A percentile compares a stretch with the other conserved stretches of the same genome.
These are phyloP conservation scores for Copidosoma aretas DNA, from an alignment of 2,888 invertebrate genomes.

Conservation along the genomic window DNA sequence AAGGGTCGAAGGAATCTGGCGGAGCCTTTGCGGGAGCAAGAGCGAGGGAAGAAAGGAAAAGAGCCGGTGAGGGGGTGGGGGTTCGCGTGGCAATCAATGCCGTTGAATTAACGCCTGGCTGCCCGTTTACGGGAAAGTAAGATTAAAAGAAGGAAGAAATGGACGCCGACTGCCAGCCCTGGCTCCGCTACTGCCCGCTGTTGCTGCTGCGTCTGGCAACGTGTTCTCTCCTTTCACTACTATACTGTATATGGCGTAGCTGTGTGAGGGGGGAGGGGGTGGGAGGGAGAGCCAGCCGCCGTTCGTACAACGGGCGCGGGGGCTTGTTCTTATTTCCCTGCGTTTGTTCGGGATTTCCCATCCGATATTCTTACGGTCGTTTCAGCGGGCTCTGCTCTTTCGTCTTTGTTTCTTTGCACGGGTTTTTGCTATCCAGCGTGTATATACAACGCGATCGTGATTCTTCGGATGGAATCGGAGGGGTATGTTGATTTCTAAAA, in stretches of 20 bases:
- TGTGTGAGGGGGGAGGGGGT: neutral
- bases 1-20: slow-evolving; percentile 15
- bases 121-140: slow-evolving; percentile 61
- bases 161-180: slow-evolving; percentile 48
- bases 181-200: neutral
- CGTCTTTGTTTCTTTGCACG: neutral
- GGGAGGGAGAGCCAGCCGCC: neutral
- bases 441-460: too few relatives aligned
- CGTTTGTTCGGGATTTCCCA: slow-evolving; percentile 33
- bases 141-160: slow-evolving; percentile 62
- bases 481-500: too few relatives aligned
- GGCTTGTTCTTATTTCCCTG: slow-evolving; percentile 49
- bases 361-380: slow-evolving; percentile 28
- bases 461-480: too few relatives aligned
- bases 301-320: slow-evolving; percentile 6
- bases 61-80: slow-evolving; percentile 44
- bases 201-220: slow-evolving; percentile 18
- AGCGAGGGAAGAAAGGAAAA: slow-evolving; percentile 23
- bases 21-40: slow-evolving; percentile 29
- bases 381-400: slow-evolving; percentile 15
- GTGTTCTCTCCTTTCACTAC: slow-evolving; percentile 9
- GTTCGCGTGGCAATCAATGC: slow-evolving; percentile 61
- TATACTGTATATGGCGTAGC: neutral
- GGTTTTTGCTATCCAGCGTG: neutral
- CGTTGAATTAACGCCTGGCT: slow-evolving; percentile 62